These are phyloP conservation scores for Triplophysa tibetana DNA, from an alignment of 2,113 vertebrate species.

Conservation along the genomic window DNA sequence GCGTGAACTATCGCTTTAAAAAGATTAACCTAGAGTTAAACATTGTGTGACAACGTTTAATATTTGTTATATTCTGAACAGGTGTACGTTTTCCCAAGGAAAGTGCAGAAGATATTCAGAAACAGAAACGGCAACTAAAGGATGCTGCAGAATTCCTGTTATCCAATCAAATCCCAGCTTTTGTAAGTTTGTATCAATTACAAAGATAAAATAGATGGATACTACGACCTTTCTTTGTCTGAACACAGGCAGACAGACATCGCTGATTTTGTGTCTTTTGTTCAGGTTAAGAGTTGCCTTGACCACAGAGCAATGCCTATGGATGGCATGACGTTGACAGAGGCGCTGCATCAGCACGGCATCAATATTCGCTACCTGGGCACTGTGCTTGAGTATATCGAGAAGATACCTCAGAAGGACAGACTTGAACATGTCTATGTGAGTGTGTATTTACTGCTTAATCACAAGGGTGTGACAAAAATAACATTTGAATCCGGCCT, in stretches of 20 bases:
- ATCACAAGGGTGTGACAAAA: neutral
- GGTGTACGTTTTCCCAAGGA: conserved; percentile 85
- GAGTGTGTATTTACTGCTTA: conserved; percentile 58
- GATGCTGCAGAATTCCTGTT: conserved; percentile 88
- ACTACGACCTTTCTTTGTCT: too few species aligned
- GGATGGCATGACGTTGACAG: conserved; percentile 86
- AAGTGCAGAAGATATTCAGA: conserved; percentile 79
- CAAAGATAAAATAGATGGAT: neutral
- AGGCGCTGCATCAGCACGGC: conserved; percentile 87
- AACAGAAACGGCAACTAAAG: conserved; percentile 87
- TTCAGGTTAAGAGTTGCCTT: conserved; percentile 86
- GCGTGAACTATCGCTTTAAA: too few species aligned
- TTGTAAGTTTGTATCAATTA: conserved; percentile 76
- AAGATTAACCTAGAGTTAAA: too few species aligned
- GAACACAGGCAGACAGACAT: too few species aligned
- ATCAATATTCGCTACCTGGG: conserved; percentile 93
- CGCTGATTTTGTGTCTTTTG: neutral
- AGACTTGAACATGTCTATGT: conserved; percentile 88
- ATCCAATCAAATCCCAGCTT: conserved; percentile 86
- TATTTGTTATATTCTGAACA: conserved; percentile 51
- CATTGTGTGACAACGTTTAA: too few species aligned
- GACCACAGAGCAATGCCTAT: conserved; percentile 83
- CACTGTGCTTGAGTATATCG: conserved; percentile 78
- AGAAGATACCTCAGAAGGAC: conserved; percentile 70
- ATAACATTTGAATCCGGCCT: neutral